phyloP scores from a whole-genome alignment of 2,113 vertebrate genomes.

The Oryctolagus cuniculus region mOryCun1.1 NC_091453.1:48666001-48666500 shows the following conservation, averaged over 20 bases:
- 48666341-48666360: background rate
- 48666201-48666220: background rate
- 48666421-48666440: conserved; percentile 49
- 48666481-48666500: background rate
- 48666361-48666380: background rate
- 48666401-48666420: background rate
- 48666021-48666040: background rate
- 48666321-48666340: background rate
- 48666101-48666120: conserved; percentile 9
- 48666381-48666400: background rate
- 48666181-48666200: background rate
- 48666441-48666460: background rate
- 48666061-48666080: background rate
- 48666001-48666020: background rate
- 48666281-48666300: background rate
- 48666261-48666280: background rate
- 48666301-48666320: background rate
- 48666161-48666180: background rate
- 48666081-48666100: background rate
- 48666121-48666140: background rate
- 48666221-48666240: conserved; percentile 19
- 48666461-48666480: background rate
- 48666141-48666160: background rate
- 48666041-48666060: background rate
- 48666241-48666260: background rate